Evolutionary conservation across 2,113 vertebrate genomes (phyloP).

Genomic region (Regulus satrapa): DNA sequence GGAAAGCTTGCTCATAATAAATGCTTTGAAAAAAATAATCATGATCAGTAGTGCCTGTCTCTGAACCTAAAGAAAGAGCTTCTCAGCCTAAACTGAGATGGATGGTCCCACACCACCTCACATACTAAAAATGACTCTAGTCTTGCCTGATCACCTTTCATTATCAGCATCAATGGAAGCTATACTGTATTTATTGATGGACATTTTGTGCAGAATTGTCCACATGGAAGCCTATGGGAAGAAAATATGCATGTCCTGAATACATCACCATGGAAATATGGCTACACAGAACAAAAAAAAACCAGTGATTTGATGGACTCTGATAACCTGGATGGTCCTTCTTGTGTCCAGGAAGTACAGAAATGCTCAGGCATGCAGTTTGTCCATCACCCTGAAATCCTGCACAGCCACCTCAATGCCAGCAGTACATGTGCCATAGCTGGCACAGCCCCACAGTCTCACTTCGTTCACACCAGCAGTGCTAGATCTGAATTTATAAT

Average conservation of each 20-base stretch:
- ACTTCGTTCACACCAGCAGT: neutral
- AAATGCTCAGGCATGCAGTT: neutral
- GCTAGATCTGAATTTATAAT: neutral
- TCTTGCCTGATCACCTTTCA: neutral
- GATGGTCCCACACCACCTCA: neutral
- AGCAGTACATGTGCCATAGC: neutral
- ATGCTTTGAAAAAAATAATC: neutral
- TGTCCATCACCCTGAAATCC: neutral
- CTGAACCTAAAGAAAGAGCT: neutral
- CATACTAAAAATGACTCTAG: neutral
- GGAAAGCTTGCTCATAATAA: neutral
- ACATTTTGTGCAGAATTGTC: neutral
- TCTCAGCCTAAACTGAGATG: neutral
- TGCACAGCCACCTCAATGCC: neutral
- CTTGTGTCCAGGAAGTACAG: neutral
- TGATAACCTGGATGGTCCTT: neutral
- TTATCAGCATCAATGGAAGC: neutral
- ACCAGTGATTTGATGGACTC: neutral
- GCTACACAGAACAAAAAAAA: neutral
- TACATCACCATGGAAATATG: neutral
- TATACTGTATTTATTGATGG: neutral
- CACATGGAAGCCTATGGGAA: neutral
- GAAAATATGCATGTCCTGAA: neutral
- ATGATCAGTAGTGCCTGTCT: neutral
- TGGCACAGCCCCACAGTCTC: neutral